A percentile compares a stretch with the other conserved stretches of the same genome.
These are phyloP conservation scores for Ormyrus rosae DNA, from an alignment of 2,888 invertebrate genomes.

Conservation along the genomic window DNA sequence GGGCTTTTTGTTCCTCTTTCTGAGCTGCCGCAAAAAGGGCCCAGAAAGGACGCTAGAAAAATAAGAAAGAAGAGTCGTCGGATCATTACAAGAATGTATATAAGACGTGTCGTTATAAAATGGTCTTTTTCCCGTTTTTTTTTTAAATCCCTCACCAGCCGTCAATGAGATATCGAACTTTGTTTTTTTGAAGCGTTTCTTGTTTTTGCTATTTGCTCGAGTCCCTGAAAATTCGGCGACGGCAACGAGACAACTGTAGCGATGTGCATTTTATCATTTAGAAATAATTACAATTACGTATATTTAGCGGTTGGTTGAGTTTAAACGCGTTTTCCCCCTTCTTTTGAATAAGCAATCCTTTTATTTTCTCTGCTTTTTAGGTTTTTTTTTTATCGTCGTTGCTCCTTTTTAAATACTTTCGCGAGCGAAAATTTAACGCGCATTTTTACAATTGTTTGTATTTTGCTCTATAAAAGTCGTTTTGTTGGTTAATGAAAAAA, in stretches of 20 bases:
- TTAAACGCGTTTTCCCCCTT: slow-evolving; percentile 44
- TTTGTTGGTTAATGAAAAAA: slow-evolving; percentile 6
- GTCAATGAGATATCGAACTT: slow-evolving; percentile 54
- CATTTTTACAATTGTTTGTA: not conserved
- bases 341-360: slow-evolving; percentile 14
- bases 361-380: slow-evolving; percentile 4
- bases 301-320: slow-evolving; percentile 49
- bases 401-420: slow-evolving; percentile 16
- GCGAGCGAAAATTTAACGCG: not conserved
- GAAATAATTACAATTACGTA: slow-evolving; percentile 51
- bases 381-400: slow-evolving; percentile 14
- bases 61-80: slow-evolving; percentile 41
- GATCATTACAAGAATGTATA: slow-evolving; percentile 10
- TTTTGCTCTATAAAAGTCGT: slow-evolving; percentile 34
- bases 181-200: slow-evolving; percentile 45
- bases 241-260: slow-evolving; percentile 29
- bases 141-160: not conserved
- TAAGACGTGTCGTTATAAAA: not conserved
- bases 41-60: slow-evolving; percentile 43
- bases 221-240: slow-evolving; percentile 43
- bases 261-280: slow-evolving; percentile 49
- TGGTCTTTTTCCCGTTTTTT: not conserved
- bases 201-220: slow-evolving; percentile 25
- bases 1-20: slow-evolving; percentile 14
- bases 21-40: slow-evolving; percentile 20